A percentile compares a stretch with the other conserved stretches of the same genome.
Conservation (phyloP, 2,113 vertebrate species). For the Daboia siamensis region DNA sequence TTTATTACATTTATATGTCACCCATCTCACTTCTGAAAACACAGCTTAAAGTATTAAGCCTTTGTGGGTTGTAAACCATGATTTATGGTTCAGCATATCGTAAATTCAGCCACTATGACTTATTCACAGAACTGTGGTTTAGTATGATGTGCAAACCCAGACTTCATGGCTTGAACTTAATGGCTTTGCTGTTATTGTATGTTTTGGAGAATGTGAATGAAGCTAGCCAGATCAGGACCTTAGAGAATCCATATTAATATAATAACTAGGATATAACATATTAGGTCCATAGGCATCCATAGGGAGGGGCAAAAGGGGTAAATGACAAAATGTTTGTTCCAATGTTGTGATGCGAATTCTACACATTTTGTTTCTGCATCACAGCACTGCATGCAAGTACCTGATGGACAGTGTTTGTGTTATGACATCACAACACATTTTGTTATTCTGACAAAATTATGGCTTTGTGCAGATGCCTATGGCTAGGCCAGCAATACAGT, state of each 20-base stretch:
- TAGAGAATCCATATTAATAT: not conserved
- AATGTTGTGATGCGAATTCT: not conserved
- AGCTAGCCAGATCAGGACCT: not conserved
- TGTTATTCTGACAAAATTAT: not conserved
- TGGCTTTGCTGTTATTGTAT: not conserved
- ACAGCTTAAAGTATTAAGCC: not conserved
- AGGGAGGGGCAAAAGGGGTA: not conserved
- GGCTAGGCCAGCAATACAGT: not conserved
- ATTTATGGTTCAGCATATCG: not conserved
- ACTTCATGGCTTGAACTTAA: not conserved
- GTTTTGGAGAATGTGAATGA: no score
- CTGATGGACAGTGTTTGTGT: not conserved
- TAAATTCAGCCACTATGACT: not conserved
- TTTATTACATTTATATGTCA: not conserved
- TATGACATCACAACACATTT: not conserved
- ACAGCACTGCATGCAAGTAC: not conserved
- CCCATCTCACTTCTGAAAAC: not conserved
- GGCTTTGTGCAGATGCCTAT: not conserved
- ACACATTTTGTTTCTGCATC: not conserved
- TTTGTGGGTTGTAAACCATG: not conserved
- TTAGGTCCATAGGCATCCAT: not conserved
- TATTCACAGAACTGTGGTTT: not conserved
- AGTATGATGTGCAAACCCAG: not conserved
- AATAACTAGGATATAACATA: not conserved
- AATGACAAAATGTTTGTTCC: not conserved